Conservation (phyloP, 2,888 invertebrate species). For the Gandaritis pyraliata region DNA sequence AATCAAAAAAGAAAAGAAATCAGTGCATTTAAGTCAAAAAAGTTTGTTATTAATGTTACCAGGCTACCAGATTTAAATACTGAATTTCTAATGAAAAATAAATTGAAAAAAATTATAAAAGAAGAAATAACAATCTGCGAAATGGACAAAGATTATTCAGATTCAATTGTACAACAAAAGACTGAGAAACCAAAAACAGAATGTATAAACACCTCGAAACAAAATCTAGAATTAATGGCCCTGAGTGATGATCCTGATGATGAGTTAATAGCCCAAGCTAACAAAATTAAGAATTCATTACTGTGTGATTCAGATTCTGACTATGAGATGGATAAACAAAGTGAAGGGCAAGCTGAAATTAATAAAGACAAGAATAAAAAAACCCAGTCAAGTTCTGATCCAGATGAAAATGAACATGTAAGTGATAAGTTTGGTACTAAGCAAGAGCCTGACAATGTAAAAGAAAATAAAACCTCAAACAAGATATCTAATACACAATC, state of each 20-base stretch:
- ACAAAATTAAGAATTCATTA: conserved; percentile 49
- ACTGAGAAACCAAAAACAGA: background rate
- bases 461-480: background rate
- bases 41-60: conserved; percentile 56
- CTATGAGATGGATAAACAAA: conserved; percentile 26
- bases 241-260: conserved; percentile 23
- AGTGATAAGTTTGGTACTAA: conserved; percentile 22
- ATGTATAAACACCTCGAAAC: background rate
- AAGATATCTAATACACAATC: conserved; percentile 5
- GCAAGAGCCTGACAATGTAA: conserved; percentile 1
- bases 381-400: conserved; percentile 51
- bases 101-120: conserved; percentile 59
- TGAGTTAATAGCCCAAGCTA: conserved; percentile 32
- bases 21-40: conserved; percentile 61
- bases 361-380: conserved; percentile 39
- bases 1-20: conserved; percentile 59
- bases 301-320: conserved; percentile 54
- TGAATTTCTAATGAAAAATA: conserved; percentile 53
- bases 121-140: conserved; percentile 54
- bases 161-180: conserved; percentile 11
- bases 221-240: background rate
- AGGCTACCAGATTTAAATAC: conserved; percentile 58
- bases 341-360: conserved; percentile 17
- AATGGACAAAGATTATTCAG: conserved; percentile 32
- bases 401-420: conserved; percentile 39